Evolutionary conservation across 1,140 invertebrate genomes (phyloP).

Genomic region (Chlorops oryzae): DNA sequence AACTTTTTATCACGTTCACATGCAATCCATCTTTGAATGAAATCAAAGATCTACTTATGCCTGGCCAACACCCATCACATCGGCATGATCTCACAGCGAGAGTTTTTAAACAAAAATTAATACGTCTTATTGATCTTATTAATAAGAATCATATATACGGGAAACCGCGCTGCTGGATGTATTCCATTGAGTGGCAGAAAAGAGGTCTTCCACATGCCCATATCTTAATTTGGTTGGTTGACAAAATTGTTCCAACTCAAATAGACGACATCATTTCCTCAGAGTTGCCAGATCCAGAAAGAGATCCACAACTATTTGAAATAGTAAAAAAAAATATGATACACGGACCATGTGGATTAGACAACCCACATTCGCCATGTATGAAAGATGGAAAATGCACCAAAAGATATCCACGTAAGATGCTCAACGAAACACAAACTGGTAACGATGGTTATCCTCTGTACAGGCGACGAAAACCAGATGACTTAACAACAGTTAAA

Average conservation of each 20-base stretch:
- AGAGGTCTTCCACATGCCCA: slow-evolving; percentile 50
- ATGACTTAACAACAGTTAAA: too few species aligned
- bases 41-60: slow-evolving; percentile 39
- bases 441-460: slow-evolving; percentile 48
- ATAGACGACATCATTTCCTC: slow-evolving; percentile 43
- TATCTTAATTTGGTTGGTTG: slow-evolving; percentile 40
- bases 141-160: slow-evolving; percentile 42
- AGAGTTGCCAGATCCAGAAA: slow-evolving; percentile 49
- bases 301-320: slow-evolving; percentile 46
- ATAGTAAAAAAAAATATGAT: slow-evolving; percentile 50
- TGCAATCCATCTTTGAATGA: slow-evolving; percentile 51
- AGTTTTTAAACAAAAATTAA: slow-evolving; percentile 52
- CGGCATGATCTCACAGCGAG: slow-evolving; percentile 41
- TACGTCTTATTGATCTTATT: slow-evolving; percentile 48
- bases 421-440: slow-evolving; percentile 29
- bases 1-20: slow-evolving; percentile 50
- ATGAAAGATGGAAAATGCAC: slow-evolving; percentile 20
- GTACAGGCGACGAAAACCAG: slow-evolving; percentile 43
- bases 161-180: slow-evolving; percentile 41
- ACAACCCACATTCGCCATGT: slow-evolving; percentile 25
- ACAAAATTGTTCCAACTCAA: slow-evolving; percentile 37
- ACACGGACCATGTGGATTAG: slow-evolving; percentile 49
- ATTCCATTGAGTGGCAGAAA: slow-evolving; percentile 53
- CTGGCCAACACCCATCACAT: slow-evolving; percentile 34
- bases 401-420: slow-evolving; percentile 33